Conservation (phyloP, 2,113 vertebrate species). For the Dipodomys merriami region DNA sequence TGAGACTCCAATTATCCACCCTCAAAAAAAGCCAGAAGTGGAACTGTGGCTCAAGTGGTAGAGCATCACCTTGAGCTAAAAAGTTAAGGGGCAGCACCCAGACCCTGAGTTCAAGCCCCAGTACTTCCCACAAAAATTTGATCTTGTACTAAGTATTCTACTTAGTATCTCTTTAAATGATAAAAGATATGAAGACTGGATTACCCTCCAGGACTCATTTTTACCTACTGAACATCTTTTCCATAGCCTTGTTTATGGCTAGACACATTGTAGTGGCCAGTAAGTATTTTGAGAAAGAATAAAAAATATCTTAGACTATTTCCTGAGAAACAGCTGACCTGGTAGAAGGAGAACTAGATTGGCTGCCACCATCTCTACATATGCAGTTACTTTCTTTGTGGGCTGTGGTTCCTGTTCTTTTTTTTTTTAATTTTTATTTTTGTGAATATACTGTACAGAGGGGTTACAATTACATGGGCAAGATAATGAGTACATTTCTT, state of each 20-base stretch:
- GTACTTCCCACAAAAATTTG: too few relatives aligned
- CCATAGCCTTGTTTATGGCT: neutral
- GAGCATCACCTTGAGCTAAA: too few relatives aligned
- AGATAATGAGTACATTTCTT: too few relatives aligned
- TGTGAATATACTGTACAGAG: too few relatives aligned
- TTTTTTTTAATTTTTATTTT: too few relatives aligned
- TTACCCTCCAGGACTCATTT: neutral
- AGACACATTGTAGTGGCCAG: neutral
- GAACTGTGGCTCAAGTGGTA: too few relatives aligned
- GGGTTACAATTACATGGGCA: too few relatives aligned
- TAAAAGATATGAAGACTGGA: slow-evolving; percentile 15
- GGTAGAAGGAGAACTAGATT: neutral
- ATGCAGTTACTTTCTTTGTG: neutral
- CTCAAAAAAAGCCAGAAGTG: too few relatives aligned
- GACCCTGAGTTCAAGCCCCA: too few relatives aligned
- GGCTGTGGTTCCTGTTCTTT: neutral
- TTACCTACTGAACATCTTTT: neutral
- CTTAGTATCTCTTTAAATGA: slow-evolving; percentile 23
- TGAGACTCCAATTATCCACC: too few relatives aligned
- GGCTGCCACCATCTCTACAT: neutral
- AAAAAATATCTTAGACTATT: neutral
- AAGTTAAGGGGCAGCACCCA: too few relatives aligned
- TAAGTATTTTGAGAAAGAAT: neutral
- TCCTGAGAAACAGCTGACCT: neutral
- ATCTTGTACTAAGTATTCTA: slow-evolving; percentile 38